Base-by-base conservation (phyloP, 2,888 invertebrate genomes). In the Maniola hyperantus region DNA sequence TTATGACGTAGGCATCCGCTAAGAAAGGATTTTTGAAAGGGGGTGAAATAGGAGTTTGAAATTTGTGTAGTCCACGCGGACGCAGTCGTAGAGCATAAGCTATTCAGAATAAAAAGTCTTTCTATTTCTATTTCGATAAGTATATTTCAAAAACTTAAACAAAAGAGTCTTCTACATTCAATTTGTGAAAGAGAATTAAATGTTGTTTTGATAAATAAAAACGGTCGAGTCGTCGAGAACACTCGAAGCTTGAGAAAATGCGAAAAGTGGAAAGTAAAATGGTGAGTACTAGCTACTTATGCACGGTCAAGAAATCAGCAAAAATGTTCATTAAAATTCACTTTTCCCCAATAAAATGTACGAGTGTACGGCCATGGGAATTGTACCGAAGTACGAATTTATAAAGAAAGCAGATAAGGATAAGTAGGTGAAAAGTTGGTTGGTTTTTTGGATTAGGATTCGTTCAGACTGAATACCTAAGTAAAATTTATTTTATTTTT, bases 361-460 rank as follows among this genome's bases (percentile, higher is more conserved):
- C 44, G 34, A 60, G 18, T 46, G 10, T 33, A 36, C 15, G 48
- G 10, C 33, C 42, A 36, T 62, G 61, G 46, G 26, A 46, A 54
- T 6, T 65, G 53, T 39, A 58, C 36, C 26, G 26, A 51, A 39
- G 20, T 20, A 18, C 20, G 15, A 60, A 65, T 62, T 69, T 70
- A 63, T 54, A 67, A 67, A 13, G 34, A 48, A 36, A 64, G 39
- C 10, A 39, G 39, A 53, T 65, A 57, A 26, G 61, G 64, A 57
- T 67, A 18, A 59, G 48, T 18, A 46, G 51, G 58, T 62, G 69
- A 74, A 72, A 65, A 58, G 70, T 36, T 57, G 8, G 2, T 6
- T 39, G 10, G 10, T 39, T 39, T 63, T 67, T 65, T 57, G 42
- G 6, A 11, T 57, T 26, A 58, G 39, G 57, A 13, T 11, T 13